phyloP scores from a whole-genome alignment of 2,888 invertebrate genomes.

The Coenonympha arcania region DNA sequence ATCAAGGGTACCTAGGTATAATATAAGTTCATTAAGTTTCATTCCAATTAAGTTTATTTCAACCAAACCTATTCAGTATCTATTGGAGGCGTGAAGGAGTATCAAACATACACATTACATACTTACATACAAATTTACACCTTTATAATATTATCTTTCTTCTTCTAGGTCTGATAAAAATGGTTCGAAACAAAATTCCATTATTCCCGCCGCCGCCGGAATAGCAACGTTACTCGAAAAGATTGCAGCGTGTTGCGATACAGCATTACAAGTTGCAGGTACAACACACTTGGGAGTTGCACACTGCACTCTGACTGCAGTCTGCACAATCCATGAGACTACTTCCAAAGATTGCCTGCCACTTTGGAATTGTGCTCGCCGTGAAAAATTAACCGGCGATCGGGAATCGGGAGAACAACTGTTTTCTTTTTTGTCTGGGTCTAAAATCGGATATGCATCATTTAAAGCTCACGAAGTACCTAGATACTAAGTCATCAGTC shows the following conservation, averaged over 20 bases:
- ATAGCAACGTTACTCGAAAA: neutral
- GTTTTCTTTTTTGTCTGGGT: neutral
- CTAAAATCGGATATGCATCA: too few species aligned
- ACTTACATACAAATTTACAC: too few species aligned
- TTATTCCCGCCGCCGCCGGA: neutral
- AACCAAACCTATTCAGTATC: too few species aligned
- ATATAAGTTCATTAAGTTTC: too few species aligned
- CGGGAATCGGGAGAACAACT: conserved; percentile 8
- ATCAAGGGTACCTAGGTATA: too few species aligned
- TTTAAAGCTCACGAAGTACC: too few species aligned
- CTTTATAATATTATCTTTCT: too few species aligned
- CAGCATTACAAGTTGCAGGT: neutral
- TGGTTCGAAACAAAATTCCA: neutral
- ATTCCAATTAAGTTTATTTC: too few species aligned
- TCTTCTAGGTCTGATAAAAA: neutral
- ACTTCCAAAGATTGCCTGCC: conserved; percentile 45
- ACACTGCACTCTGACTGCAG: too few species aligned
- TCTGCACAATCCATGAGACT: conserved; percentile 32
- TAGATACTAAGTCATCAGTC: too few species aligned
- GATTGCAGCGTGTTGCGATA: neutral
- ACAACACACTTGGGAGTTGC: conserved; percentile 35
- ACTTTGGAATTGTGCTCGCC: conserved; percentile 39
- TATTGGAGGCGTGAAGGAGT: too few species aligned
- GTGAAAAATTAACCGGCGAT: conserved; percentile 38
- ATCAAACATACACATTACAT: too few species aligned